Evolutionary conservation across 2,113 vertebrate genomes (phyloP).

Genomic region (Madoqua kirkii): DNA sequence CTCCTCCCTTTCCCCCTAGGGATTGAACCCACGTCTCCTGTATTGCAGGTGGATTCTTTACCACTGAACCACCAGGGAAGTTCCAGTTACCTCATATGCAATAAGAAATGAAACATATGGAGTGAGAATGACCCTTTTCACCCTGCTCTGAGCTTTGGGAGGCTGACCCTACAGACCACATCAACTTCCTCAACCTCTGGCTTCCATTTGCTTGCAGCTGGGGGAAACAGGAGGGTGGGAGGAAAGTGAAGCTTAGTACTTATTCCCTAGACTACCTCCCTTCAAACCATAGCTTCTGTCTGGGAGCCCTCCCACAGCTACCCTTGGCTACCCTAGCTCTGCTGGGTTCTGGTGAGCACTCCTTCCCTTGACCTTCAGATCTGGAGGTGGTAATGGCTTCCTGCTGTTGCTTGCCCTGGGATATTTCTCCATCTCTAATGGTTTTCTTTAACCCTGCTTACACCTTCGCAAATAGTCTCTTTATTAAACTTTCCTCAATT

Average conservation of each 20-base stretch:
- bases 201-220: neutral
- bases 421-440: neutral
- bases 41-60: neutral
- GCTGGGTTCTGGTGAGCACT: neutral
- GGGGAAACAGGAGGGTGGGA: neutral
- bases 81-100: neutral
- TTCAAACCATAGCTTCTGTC: neutral
- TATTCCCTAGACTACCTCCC: neutral
- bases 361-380: neutral
- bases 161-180: neutral
- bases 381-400: neutral
- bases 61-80: neutral
- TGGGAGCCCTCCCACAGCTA: neutral
- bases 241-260: neutral
- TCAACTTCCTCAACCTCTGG: neutral
- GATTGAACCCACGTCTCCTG: neutral
- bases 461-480: neutral
- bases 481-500: neutral
- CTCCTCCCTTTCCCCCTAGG: neutral
- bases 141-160: neutral
- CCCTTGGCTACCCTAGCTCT: neutral
- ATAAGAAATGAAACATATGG: neutral
- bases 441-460: neutral
- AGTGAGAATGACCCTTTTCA: neutral
- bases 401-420: neutral